Evolutionary conservation across 2,113 vertebrate species (phyloP).

Genomic region (Zeus faber): DNA sequence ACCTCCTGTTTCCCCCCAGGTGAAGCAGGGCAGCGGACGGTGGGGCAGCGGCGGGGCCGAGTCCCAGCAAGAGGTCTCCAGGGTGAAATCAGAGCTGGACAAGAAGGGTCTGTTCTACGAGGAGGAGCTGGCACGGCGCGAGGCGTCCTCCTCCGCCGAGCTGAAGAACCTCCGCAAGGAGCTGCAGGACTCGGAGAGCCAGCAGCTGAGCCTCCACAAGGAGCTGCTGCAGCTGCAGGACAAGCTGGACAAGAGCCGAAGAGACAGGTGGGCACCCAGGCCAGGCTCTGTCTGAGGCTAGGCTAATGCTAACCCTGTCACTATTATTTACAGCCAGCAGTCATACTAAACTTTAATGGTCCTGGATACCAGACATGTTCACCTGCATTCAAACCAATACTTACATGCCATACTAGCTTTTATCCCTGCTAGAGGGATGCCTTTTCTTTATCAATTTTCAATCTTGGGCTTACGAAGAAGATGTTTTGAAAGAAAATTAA

Average conservation of each 20-base stretch:
- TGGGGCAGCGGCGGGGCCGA: conserved; percentile 69
- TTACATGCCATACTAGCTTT: too few relatives aligned
- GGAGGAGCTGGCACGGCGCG: conserved; percentile 88
- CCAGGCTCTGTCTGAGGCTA: neutral
- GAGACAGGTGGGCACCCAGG: conserved; percentile 78
- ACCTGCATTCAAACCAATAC: too few relatives aligned
- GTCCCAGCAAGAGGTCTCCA: conserved; percentile 89
- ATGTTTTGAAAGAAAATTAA: too few relatives aligned
- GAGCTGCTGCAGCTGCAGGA: conserved; percentile 87
- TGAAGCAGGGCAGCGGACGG: conserved; percentile 84
- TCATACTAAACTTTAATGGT: too few relatives aligned
- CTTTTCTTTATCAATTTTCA: too few relatives aligned
- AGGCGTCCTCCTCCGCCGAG: conserved; percentile 86
- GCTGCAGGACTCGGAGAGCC: conserved; percentile 89
- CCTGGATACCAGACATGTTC: too few relatives aligned
- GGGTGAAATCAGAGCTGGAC: conserved; percentile 88
- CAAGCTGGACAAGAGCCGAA: conserved; percentile 86
- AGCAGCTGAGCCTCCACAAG: conserved; percentile 85
- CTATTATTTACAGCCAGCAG: too few relatives aligned
- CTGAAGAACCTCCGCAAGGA: conserved; percentile 89
- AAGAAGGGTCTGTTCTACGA: conserved; percentile 93
- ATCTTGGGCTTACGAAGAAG: too few relatives aligned
- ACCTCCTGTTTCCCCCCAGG: conserved; percentile 46
- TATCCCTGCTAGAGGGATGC: too few relatives aligned
- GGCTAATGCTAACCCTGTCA: too few relatives aligned